Base-by-base conservation (phyloP, 2,797 vertebrate species). In the Echeneis naucrates region DNA sequence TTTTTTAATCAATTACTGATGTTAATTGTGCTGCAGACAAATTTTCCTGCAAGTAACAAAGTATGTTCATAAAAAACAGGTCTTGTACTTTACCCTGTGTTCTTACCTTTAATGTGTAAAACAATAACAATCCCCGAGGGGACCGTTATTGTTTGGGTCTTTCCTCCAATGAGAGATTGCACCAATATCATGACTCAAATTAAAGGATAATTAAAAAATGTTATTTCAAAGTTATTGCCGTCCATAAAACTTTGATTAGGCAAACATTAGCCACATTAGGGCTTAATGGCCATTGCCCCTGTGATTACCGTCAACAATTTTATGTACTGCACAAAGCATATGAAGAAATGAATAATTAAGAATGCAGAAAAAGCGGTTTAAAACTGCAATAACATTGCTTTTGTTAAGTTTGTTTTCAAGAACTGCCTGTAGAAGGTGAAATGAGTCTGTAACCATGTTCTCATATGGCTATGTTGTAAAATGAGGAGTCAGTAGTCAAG, bases 181-280 rank as follows among this genome's bases (percentile, higher is more conserved):
- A 93, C 92, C 95, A 96, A 96, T 96, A 96, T 96, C 94, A 87
- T 90, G 89, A 94, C 95, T 95, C 95, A 95, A 96, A 97, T 98
- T 95, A 97, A 97, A 96, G 96, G 94, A 96, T 98, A 97, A 98
- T 97, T 96, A 98, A 97, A 97, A 97, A 97, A 96, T 96, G 95
- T 98, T 98, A 95, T 96, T 97, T 97, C 92, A 95, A 96, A 96
- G 95, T 95, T 95, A 98, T 97, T 97, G 96, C 95, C 92, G 93
- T 95, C 95, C 95, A 98, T 98, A 97, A 98, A 98, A 97, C 95
- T 97, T 97, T 97, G 96, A 99, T 99, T 97, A 97, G 96, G 95
- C 94, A 94, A 95, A 96, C 96, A 97, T 97, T 98, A 96, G 95
- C 95, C 95, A 92, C 85, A 94, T 95, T 95, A 95, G 85, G 94